phyloP scores from a whole-genome alignment of 2,888 invertebrate genomes.

The Apodemia duryi region DNA sequence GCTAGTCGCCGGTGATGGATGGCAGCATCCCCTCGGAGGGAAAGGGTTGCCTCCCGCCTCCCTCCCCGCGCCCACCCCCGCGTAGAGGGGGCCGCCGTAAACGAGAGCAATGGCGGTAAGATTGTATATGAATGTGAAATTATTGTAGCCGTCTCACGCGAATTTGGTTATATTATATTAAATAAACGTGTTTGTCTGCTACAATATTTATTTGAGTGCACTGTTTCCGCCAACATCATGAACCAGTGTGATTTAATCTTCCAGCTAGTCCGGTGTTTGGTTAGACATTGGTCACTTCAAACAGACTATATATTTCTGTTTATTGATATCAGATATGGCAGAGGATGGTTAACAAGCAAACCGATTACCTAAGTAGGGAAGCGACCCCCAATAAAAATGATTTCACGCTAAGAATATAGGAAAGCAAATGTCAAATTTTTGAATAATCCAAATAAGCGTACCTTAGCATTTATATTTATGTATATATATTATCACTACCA shows the following conservation, averaged over 20 bases:
- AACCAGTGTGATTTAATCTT: too few species aligned
- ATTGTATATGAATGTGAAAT: conserved; percentile 50
- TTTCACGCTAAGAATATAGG: too few species aligned
- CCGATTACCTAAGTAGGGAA: too few species aligned
- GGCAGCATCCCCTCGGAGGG: conserved; percentile 42
- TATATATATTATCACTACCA: too few species aligned
- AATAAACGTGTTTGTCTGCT: conserved; percentile 19
- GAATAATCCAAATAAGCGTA: too few species aligned
- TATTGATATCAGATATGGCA: too few species aligned
- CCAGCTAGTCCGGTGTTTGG: too few species aligned
- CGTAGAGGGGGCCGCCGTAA: conserved; percentile 31
- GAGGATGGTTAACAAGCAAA: too few species aligned
- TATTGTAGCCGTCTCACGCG: conserved; percentile 21
- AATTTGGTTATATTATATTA: conserved; percentile 14
- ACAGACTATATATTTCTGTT: too few species aligned
- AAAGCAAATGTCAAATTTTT: too few species aligned
- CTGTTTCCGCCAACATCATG: neutral
- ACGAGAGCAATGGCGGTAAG: conserved; percentile 42
- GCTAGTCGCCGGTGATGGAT: conserved; percentile 69
- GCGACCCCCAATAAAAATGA: too few species aligned
- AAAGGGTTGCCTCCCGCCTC: conserved; percentile 58
- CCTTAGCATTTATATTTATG: neutral
- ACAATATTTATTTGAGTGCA: neutral
- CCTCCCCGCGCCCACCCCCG: conserved; percentile 24
- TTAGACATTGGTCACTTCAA: too few species aligned